These are phyloP conservation scores for Cylindroiulus punctatus DNA, from an alignment of 2,888 invertebrate genomes.

Conservation along the genomic window DNA sequence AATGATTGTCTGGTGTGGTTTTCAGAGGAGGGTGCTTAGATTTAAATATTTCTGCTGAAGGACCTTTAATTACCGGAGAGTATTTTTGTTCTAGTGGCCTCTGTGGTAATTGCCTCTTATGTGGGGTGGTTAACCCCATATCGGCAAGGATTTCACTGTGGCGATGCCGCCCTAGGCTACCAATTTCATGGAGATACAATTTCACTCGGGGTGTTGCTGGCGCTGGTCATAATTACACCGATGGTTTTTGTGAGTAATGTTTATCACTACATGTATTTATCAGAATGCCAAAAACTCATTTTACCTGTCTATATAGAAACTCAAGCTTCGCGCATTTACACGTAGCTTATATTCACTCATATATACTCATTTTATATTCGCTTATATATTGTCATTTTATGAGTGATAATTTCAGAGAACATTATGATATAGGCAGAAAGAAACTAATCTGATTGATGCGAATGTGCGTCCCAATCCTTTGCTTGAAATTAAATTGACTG, in stretches of 20 bases:
- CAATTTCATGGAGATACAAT: slow-evolving; percentile 51
- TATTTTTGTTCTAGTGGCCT: slow-evolving; percentile 36
- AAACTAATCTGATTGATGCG: too few species aligned
- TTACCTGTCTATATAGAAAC: background rate
- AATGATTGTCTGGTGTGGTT: too few species aligned
- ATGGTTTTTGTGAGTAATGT: slow-evolving; percentile 51
- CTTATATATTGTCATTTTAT: too few species aligned
- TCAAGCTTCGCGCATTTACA: background rate
- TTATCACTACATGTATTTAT: too few species aligned
- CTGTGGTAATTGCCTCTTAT: slow-evolving; percentile 23
- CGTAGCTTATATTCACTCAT: too few species aligned
- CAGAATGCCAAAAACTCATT: background rate
- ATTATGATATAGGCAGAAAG: too few species aligned
- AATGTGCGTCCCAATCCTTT: too few species aligned
- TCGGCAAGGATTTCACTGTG: slow-evolving; percentile 55
- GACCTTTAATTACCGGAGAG: background rate
- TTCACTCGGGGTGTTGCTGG: background rate
- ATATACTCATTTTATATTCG: too few species aligned
- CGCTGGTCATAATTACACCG: slow-evolving; percentile 8
- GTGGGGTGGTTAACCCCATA: slow-evolving; percentile 47
- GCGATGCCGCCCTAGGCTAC: slow-evolving; percentile 40
- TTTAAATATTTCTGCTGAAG: background rate
- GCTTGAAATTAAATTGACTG: too few species aligned
- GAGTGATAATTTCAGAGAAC: too few species aligned
- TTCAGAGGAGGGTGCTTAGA: background rate